Evolutionary conservation across 2,113 vertebrate genomes (phyloP), one percentile per base, ranked within the genome.

Genomic region (Nesoenas mayeri): DNA sequence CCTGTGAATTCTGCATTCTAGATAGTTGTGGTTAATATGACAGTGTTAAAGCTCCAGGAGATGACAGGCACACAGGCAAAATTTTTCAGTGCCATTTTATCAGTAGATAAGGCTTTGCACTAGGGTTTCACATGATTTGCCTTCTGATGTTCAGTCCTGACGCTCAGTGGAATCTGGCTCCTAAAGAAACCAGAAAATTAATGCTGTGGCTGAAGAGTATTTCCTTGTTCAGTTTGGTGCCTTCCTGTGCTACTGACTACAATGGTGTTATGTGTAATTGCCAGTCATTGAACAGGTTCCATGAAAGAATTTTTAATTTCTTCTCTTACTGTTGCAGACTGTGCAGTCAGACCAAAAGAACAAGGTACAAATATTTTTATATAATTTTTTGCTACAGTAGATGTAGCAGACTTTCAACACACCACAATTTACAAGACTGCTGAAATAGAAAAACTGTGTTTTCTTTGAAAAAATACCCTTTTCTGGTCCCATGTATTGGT

Each of bases 1-100:
- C 11, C 10, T 16, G 6, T 2, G 9, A 42, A 14, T 36, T 78
- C n/a, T 57, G 40, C 6, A 1, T 77, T 87, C 56, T 67, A 1
- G 42, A 2, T 82, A 20, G 40, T 50, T 1, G 2, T 26, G 0
- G 0, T 21, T 80, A 61, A 11, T 47, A 16, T 25, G 29, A 50
- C 12, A 47, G 31, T 34, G 9, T 34, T 71, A 6, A 44, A 61
- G 36, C 31, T 79, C 12, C 21, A 12, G 42, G 11, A 64, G 48
- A 18, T 64, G 25, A 36, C 8, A 38, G 20, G 18, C 15, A 26
- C 5, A 26, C 8, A 67, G n/a, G 24, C 36, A 79, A 69, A 89
- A 65, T 51, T 73, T 8, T 60, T 75, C 34, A 44, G 24, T 84
- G 22, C 8, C 8, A 12, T 73, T 91, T n/a, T 80, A 32, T 58